These are phyloP conservation scores for Microtus ochrogaster DNA, from an alignment of 2,113 vertebrate species.

Conservation along the genomic window DNA sequence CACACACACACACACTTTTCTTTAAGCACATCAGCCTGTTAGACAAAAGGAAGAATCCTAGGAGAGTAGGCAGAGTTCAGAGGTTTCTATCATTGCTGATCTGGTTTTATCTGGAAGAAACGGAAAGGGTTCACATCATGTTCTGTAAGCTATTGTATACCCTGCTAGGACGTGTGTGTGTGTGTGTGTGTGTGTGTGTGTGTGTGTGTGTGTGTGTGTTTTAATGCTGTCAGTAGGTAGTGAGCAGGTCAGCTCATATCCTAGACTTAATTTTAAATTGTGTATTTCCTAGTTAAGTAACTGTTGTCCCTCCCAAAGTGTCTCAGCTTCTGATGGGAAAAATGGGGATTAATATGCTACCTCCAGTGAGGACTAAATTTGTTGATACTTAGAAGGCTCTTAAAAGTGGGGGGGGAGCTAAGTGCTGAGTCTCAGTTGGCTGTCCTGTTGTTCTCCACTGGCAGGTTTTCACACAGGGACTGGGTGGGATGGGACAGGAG, in stretches of 20 bases:
- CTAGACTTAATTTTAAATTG: background rate
- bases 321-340: slow-evolving; percentile 14
- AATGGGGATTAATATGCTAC: background rate
- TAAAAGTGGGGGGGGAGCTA: background rate
- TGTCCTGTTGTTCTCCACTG: background rate
- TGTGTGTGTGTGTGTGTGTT: background rate
- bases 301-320: background rate
- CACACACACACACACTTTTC: background rate
- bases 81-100: background rate
- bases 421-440: background rate
- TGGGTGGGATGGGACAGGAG: fast-evolving
- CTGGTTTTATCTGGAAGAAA: background rate
- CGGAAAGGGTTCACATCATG: background rate
- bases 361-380: slow-evolving; percentile 49
- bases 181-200: background rate
- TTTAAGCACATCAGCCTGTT: background rate
- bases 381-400: background rate
- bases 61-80: background rate
- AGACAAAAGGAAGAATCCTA: background rate
- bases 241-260: background rate
- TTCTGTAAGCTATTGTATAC: background rate
- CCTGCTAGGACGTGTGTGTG: background rate
- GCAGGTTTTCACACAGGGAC: background rate
- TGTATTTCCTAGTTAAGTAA: background rate
- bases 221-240: background rate